phyloP scores from a whole-genome alignment of 1,140 invertebrate species.

The Gryon sp. region DNA sequence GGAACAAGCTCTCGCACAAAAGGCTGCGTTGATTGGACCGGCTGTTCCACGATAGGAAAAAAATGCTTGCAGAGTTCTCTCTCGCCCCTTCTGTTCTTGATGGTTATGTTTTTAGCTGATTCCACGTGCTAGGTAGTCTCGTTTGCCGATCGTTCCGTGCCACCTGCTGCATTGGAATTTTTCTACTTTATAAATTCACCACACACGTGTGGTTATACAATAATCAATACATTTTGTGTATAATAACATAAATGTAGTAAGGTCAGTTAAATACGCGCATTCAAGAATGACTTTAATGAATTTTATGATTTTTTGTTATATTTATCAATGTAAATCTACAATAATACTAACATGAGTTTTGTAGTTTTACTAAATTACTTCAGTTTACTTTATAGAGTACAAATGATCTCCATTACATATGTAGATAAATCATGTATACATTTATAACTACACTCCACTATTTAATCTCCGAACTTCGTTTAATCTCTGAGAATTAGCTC shows the following conservation, averaged over 20 bases:
- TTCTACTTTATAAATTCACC: slow-evolving; percentile 33
- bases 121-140: slow-evolving; percentile 35
- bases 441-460: too few relatives aligned
- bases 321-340: too few relatives aligned
- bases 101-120: slow-evolving; percentile 25
- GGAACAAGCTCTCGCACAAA: slow-evolving; percentile 34
- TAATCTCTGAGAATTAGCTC: too few relatives aligned
- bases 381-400: too few relatives aligned
- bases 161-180: slow-evolving; percentile 59
- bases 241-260: slow-evolving; percentile 9
- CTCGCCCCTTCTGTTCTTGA: slow-evolving; percentile 20
- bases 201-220: slow-evolving; percentile 9
- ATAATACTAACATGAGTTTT: too few relatives aligned
- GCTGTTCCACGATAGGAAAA: slow-evolving; percentile 46
- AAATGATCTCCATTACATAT: too few relatives aligned
- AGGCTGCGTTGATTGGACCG: slow-evolving; percentile 59
- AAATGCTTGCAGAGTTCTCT: slow-evolving; percentile 8
- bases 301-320: neutral
- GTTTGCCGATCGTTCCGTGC: slow-evolving; percentile 30
- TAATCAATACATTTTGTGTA: slow-evolving; percentile 18
- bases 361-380: too few relatives aligned
- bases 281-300: neutral
- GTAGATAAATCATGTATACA: too few relatives aligned
- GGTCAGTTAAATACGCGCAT: slow-evolving; percentile 5
- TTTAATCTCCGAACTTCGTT: too few relatives aligned